These are phyloP conservation scores for Turnix velox DNA, from an alignment of 2,113 vertebrate species.

Conservation along the genomic window DNA sequence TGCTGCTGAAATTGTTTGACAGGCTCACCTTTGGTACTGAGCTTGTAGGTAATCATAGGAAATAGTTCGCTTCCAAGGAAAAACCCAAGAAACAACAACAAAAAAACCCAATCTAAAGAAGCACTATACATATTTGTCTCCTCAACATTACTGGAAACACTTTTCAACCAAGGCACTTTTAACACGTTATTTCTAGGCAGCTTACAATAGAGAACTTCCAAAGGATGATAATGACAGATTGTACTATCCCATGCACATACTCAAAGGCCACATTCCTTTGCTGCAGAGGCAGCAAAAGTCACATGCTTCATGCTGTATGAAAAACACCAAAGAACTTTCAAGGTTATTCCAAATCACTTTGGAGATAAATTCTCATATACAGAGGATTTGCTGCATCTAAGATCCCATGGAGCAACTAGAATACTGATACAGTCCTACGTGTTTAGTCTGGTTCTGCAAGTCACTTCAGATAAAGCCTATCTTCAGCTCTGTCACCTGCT, in stretches of 20 bases:
- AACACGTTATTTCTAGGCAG: not conserved
- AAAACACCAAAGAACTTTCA: not conserved
- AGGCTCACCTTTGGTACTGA: not conserved
- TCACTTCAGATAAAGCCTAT: not conserved
- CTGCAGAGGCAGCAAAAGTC: not conserved
- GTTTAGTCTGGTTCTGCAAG: not conserved
- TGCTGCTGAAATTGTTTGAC: not conserved
- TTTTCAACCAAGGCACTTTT: not conserved
- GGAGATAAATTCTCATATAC: not conserved
- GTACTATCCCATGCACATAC: not conserved
- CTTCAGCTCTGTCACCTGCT: not conserved
- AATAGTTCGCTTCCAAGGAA: not conserved
- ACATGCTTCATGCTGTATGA: not conserved
- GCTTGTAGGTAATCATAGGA: not conserved
- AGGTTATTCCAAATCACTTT: not conserved
- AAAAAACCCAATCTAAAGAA: not conserved
- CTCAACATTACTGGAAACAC: not conserved
- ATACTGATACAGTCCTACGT: not conserved
- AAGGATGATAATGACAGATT: not conserved
- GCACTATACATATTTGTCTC: not conserved
- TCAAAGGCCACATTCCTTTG: not conserved
- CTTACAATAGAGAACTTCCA: not conserved
- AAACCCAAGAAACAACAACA: not conserved
- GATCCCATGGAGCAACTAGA: not conserved
- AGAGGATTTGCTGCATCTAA: not conserved